A percentile compares a stretch with the other conserved stretches of the same genome.
phyloP scores from a whole-genome alignment of 2,113 vertebrate genomes.

The Columba janthina region DNA sequence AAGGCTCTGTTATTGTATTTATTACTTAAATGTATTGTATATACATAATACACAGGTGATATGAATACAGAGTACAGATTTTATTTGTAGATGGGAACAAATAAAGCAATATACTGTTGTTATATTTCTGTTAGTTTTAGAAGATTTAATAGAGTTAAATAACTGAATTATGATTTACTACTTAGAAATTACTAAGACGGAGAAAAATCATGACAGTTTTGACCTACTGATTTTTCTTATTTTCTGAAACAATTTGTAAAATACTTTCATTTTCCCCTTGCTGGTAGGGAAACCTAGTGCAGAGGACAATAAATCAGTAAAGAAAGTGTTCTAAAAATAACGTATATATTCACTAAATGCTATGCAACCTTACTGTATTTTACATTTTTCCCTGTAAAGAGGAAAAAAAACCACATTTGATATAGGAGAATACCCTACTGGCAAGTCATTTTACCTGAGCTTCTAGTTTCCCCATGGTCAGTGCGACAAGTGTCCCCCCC shows the following conservation, averaged over 20 bases:
- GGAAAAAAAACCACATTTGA: not conserved
- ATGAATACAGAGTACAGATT: not conserved
- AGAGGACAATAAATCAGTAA: not conserved
- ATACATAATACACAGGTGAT: not conserved
- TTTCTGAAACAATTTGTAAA: not conserved
- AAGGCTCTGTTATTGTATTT: not conserved
- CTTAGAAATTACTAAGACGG: not conserved
- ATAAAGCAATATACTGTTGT: not conserved
- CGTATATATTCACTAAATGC: not conserved
- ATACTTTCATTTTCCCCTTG: not conserved
- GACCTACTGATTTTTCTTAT: conserved; percentile 5
- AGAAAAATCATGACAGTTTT: conserved; percentile 7
- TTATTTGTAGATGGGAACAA: not conserved
- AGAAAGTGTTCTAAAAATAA: not conserved
- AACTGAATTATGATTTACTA: not conserved
- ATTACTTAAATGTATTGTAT: not conserved
- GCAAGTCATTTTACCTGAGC: not conserved
- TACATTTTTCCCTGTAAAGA: not conserved
- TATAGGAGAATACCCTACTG: not conserved
- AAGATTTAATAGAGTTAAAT: conserved; percentile 8
- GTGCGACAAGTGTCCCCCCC: rapidly evolving
- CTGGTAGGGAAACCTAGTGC: not conserved
- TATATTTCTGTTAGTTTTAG: not conserved
- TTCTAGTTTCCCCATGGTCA: not conserved
- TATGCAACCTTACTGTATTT: not conserved